Base-by-base conservation (phyloP, 2,113 vertebrate genomes). In the Lepus americanus region DNA sequence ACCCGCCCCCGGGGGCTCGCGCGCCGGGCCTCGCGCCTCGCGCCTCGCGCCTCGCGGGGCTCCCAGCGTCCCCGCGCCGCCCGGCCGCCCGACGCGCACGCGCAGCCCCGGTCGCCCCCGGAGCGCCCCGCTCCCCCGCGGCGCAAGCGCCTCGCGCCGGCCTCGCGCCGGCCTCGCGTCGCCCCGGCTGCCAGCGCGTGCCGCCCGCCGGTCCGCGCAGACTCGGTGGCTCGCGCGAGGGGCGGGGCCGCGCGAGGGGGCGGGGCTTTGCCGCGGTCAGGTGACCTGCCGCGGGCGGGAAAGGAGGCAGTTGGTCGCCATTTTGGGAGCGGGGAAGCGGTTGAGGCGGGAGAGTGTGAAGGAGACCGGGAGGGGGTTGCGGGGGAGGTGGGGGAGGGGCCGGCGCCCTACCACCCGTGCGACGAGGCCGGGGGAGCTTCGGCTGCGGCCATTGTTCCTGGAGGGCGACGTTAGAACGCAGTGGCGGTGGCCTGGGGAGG, bases 1-100 rank as follows among this genome's bases (percentile, higher is more conserved):
- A 97, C 97, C 97, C 97, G 97, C 94, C 92, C 95, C 97, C 88
- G 94, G 96, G 97, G 96, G 94, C 95, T 97, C 94, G 94, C 96
- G 94, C 94, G 97, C 95, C 80, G 59, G 82, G 89, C 92, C 94
- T 95, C 86, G 87, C n/a, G 83, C 92, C 92, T 93, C 76, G 86
- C n/a, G 85, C 90, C 90, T 88, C 83, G 95, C 14, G 87, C 84
- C 92, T 89, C 86, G 69, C 69, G 95, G 90, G 84, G 66, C 82
- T 86, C 92, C 87, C 74, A 95, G 94, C 95, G 55, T 74, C 79
- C 90, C 49, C 83, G 72, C 0, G 79, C 88, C 59, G 55, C 14
- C 49, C 96, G 49, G 83, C 86, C 94, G 66, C 83, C 87, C 1
- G 88, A 87, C 63, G 64, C 20, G 66, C 59, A 23, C 33, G 55